Evolutionary conservation across 2,113 vertebrate genomes (phyloP), one percentile per base, ranked within the genome.

Genomic region (Crotalus tigris): DNA sequence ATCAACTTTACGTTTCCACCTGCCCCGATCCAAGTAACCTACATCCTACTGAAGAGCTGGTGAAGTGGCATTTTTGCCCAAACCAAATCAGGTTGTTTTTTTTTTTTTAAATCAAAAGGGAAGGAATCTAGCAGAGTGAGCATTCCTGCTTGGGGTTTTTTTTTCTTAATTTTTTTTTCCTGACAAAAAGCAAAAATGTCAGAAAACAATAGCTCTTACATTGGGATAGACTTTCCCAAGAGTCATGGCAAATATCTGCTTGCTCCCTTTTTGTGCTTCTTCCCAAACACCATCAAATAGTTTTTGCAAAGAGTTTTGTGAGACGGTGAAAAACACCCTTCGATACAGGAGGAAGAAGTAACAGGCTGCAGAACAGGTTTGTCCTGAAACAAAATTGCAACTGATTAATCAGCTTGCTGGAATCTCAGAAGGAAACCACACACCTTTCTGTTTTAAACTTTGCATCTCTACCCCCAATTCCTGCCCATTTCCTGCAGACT

Each of bases 331-430:
- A 59, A 55, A 86, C 90, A 3, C 53, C 53, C 54, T 54, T 91
- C 11, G 5, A 23, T 46, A 29, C 10, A 1, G 44, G 7, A 24
- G 44, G 26, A 75, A 55, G 53, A 89, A 9, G 17, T 5, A 95
- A 53, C 86, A 95, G 91, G 93, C 89, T 95, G 96, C 39, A 59
- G 94, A 96, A 97, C 96, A 94, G 96, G 97, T 96, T 97, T 93
- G 91, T 88, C 93, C 58, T 51, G 4, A 61, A 93, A 92, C 93
- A 59, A 39, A 69, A 39, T 11, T 61, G 39, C 33, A 97, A 96
- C 96, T 87, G 89, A 96, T 96, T 97, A 94, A 93, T 95, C 97
- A 94, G 95, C 95, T 95, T 95, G 55, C 64, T 96, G 93, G 96
- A 96, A 96, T 96, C 95, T 61, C 26, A 0, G 2, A 81, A 49